Base-by-base conservation (phyloP, 2,797 vertebrate species). In the Thalassophryne amazonica region DNA sequence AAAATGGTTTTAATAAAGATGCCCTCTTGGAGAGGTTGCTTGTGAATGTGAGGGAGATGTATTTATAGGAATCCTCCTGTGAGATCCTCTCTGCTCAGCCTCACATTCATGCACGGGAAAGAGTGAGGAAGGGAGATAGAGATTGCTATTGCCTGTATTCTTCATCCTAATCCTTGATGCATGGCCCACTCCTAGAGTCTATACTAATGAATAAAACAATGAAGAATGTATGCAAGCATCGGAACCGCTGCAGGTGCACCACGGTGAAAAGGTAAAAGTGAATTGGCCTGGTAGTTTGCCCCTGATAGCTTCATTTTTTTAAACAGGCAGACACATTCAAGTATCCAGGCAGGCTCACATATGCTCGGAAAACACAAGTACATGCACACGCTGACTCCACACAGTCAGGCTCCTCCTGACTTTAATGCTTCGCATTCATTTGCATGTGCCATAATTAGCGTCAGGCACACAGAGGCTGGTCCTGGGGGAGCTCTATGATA, bases 391-490 rank as follows among this genome's bases (percentile, higher is more conserved):
- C 58, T 40, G 38, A 78, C 57, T 67, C 39, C 45, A 51, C 70
- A 65, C 73, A 76, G 53, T 42, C 68, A 60, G 37, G 58, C 71
- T 79, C 53, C 73, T 75, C 67, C 84, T 76, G 83, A 82, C 81
- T 81, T 81, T 85, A 87, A 84, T 79, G 90, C 83, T 86, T 84
- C 84, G 86, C 80, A 78, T 85, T 88, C 78, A 93, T 95, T 94
- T 94, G 92, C 91, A 94, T 94, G 91, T 84, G 79, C 91, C 85
- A 93, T 94, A 98, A 96, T 97, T 97, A 98, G 93, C 87, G 79
- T 86, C 87, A 93, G 90, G 83, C 88, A 93, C 87, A 93, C 87
- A 88, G 87, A 88, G 85, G 84, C 84, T 88, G 87, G 92, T 94
- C 93, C 92, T 91, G 87, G 76, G 93, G 91, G 91, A 92, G 88